Evolutionary conservation across 2,113 vertebrate genomes (phyloP).

Genomic region (Saccopteryx leptura): DNA sequence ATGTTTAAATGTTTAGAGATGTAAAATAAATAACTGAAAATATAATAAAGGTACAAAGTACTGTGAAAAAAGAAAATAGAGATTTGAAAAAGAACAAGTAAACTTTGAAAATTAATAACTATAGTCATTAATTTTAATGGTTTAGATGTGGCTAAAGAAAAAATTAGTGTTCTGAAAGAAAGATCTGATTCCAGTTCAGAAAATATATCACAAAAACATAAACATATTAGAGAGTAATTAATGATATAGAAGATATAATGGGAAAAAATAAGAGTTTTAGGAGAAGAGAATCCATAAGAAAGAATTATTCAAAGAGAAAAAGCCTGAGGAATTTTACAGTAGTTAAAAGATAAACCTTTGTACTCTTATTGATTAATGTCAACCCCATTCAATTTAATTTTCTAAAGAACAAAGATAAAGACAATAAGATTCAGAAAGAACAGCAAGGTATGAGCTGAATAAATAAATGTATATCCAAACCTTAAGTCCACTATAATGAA

Average conservation of each 20-base stretch:
- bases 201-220: not conserved
- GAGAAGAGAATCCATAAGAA: not conserved
- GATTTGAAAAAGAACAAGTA: slow-evolving; percentile 17
- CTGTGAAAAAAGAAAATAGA: slow-evolving; percentile 26
- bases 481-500: slow-evolving; percentile 7
- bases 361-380: too few relatives aligned
- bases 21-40: slow-evolving; percentile 25
- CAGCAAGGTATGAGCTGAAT: not conserved
- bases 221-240: not conserved
- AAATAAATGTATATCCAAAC: not conserved
- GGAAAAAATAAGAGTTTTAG: slow-evolving; percentile 42
- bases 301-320: slow-evolving; percentile 40
- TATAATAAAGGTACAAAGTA: not conserved
- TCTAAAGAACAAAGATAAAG: not conserved
- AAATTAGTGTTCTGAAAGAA: slow-evolving; percentile 9
- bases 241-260: not conserved
- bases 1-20: slow-evolving; percentile 4
- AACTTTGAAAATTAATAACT: not conserved
- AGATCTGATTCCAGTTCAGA: slow-evolving; percentile 35
- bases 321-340: not conserved
- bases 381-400: too few relatives aligned
- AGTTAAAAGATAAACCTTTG: not conserved
- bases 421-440: slow-evolving; percentile 22
- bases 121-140: slow-evolving; percentile 26
- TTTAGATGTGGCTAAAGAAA: slow-evolving; percentile 60